These are phyloP conservation scores for Spondyliosoma cantharus DNA, from an alignment of 2,797 vertebrate species.

Conservation along the genomic window DNA sequence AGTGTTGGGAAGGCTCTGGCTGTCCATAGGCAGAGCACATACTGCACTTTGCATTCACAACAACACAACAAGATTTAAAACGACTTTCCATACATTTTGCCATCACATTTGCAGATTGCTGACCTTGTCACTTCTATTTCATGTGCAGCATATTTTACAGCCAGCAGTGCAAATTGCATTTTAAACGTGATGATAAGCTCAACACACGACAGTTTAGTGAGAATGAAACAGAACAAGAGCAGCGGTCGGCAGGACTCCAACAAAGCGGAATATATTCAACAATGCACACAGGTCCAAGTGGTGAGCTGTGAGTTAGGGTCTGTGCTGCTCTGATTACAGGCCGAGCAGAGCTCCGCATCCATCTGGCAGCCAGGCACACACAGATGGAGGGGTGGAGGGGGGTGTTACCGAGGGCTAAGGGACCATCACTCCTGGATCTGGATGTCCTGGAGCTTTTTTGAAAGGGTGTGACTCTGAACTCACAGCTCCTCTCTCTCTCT, in stretches of 20 bases:
- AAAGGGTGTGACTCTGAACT: slow-evolving; percentile 51
- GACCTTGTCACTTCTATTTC: not conserved
- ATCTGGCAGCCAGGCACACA: slow-evolving; percentile 56
- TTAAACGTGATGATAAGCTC: slow-evolving; percentile 14
- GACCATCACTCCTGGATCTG: slow-evolving; percentile 34
- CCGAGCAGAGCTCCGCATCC: slow-evolving; percentile 38
- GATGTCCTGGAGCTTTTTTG: slow-evolving; percentile 50
- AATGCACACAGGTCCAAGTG: slow-evolving; percentile 53
- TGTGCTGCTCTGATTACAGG: slow-evolving; percentile 38
- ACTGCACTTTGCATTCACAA: not conserved
- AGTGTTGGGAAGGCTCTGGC: not conserved
- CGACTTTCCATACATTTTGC: not conserved
- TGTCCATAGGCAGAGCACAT: not conserved
- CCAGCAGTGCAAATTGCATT: slow-evolving; percentile 2
- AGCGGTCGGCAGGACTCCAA: slow-evolving; percentile 10
- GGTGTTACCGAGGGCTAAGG: slow-evolving; percentile 16
- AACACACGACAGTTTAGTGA: slow-evolving; percentile 15
- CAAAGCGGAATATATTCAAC: slow-evolving; percentile 19
- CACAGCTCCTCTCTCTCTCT: slow-evolving; percentile 9
- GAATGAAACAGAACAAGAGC: not conserved
- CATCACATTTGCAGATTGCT: slow-evolving; percentile 5
- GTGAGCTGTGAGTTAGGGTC: slow-evolving; percentile 34
- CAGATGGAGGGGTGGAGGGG: slow-evolving; percentile 49
- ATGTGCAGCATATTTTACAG: not conserved
- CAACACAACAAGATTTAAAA: slow-evolving; percentile 3